Base-by-base conservation (phyloP, 2,113 vertebrate species). In the Sorex fumeus region DNA sequence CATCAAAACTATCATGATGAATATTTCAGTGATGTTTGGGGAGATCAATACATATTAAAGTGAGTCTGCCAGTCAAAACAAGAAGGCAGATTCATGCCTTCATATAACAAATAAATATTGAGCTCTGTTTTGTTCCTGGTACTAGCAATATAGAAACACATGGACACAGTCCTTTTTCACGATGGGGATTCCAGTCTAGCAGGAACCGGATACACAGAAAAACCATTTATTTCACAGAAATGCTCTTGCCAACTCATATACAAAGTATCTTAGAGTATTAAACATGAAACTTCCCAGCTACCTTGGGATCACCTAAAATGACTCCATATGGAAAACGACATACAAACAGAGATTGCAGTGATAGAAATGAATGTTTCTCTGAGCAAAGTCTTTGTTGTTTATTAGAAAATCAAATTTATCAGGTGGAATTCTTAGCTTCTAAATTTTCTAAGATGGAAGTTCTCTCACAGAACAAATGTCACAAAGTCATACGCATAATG, bases 401-500 rank as follows among this genome's bases (percentile, higher is more conserved):
- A 84, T 91, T 92, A 93, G 47, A 80, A 92, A 87, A 70, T 47
- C 43, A 9, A 23, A 28, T 62, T 71, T 84, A 40, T 72, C 62
- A 66, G 77, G 28, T 57, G 50, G 30, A 6, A 47, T n/a, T 83
- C 80, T 81, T 74, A 67, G 60, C 71, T 60, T 36, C 64, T 57
- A 71, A 6, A 43, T 93, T 94, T 95, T 89, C 94, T 70, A 64
- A 84, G 53, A 30, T 28, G 72, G 62, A 87, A 66, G 50, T 71
- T 74, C 21, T 60, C 60, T 91, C 75, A n/a, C 83, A 91, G 15
- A 88, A 66, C 77, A 84, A 94, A 27, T 76, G 85, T 47, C 78
- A 71, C 78, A 64, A 80, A 93, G 90, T 94, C 85, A 25, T 53
- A 79, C 74, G 62, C 89, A 88, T 93, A 76, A 95, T 91, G 93